A percentile compares a stretch with the other conserved stretches of the same genome.
Conservation (phyloP, 2,888 invertebrate species). For the Pherbina coryleti region DNA sequence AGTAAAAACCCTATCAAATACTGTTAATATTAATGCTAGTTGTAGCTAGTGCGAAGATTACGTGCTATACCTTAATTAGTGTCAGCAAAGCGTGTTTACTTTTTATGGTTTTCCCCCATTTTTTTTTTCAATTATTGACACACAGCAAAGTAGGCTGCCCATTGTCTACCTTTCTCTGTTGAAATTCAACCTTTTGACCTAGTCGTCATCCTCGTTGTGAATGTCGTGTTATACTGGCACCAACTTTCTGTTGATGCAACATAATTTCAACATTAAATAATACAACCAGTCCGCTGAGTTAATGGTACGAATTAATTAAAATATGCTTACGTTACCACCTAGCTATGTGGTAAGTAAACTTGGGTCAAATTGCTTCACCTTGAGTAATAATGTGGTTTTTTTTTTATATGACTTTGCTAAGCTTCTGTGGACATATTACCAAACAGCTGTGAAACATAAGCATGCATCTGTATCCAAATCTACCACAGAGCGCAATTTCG, state of each 20-base stretch:
- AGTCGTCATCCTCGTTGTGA: neutral
- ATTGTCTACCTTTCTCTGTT: neutral
- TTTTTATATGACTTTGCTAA: no score
- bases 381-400: no score
- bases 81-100: neutral
- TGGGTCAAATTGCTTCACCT: no score
- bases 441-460: no score
- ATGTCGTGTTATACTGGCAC: neutral
- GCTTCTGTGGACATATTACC: no score
- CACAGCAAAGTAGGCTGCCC: neutral
- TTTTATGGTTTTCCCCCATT: neutral
- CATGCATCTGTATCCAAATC: no score
- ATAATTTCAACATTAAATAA: neutral
- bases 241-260: neutral
- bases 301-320: conserved; percentile 14
- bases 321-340: neutral
- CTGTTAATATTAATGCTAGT: no score
- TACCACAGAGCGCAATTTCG: no score
- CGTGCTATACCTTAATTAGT: neutral
- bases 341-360: neutral
- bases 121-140: neutral
- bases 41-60: no score
- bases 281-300: neutral
- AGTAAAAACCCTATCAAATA: neutral
- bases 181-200: conserved; percentile 16